Percentiles rank a stretch among this genome's conserved stretches.
phyloP scores from a whole-genome alignment of 1,140 invertebrate genomes.

The Penaeus vannamei region DNA sequence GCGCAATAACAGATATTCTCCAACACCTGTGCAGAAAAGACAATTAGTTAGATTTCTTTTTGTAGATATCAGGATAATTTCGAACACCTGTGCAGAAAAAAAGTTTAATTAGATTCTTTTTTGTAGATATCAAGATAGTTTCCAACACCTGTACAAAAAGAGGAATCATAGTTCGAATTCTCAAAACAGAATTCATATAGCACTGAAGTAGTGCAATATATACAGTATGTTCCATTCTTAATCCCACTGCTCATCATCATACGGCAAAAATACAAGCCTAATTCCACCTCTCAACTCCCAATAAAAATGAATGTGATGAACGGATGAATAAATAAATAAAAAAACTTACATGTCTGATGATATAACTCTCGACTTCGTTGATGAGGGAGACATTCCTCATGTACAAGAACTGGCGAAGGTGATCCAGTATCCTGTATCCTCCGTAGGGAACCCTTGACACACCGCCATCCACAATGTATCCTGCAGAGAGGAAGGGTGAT shows the following conservation, averaged over 20 bases:
- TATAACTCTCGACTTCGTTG: slow-evolving; percentile 69
- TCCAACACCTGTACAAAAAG: not conserved
- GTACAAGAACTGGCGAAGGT: slow-evolving; percentile 71
- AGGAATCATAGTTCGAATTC: too few relatives aligned
- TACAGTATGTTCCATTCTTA: not conserved
- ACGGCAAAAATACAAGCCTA: too few relatives aligned
- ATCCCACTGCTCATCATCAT: too few relatives aligned
- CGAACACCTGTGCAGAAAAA: not conserved
- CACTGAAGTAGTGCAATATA: not conserved
- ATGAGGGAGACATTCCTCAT: slow-evolving; percentile 70
- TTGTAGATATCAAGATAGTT: not conserved
- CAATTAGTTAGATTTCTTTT: not conserved
- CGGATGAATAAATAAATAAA: not conserved
- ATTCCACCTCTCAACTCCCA: not conserved
- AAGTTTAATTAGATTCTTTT: not conserved
- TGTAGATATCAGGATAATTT: not conserved
- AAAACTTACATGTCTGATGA: slow-evolving; percentile 65
- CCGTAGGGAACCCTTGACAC: slow-evolving; percentile 75
- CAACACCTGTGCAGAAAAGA: slow-evolving; percentile 68
- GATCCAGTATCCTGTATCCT: slow-evolving; percentile 75
- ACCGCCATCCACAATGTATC: slow-evolving; percentile 75
- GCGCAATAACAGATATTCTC: slow-evolving; percentile 75
- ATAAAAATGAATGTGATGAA: not conserved
- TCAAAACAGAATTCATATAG: not conserved
- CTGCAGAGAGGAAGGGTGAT: slow-evolving; percentile 68